Conservation (phyloP, 2,888 invertebrate genomes). For the Xanthia icteritia region DNA sequence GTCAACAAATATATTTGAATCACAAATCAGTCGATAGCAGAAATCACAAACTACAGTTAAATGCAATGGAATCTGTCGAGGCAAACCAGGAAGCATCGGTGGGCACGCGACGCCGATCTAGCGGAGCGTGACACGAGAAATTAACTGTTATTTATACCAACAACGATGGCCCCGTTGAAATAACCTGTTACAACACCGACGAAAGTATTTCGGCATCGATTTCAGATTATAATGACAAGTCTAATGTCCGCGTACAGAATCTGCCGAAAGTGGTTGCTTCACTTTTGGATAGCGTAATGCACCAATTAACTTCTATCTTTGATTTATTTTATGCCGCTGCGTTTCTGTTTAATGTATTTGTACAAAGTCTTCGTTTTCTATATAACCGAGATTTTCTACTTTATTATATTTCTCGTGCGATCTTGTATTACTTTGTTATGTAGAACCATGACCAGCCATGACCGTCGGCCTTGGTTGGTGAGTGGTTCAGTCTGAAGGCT, state of each 20-base stretch:
- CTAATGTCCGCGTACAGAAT: constrained; percentile 62
- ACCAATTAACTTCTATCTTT: constrained; percentile 27
- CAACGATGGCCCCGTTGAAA: constrained; percentile 78
- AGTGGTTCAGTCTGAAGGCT: constrained; percentile 82
- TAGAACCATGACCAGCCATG: constrained; percentile 86
- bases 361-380: constrained; percentile 28
- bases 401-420: constrained; percentile 64
- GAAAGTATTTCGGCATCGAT: constrained; percentile 81
- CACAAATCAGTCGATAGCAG: constrained; percentile 57
- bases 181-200: constrained; percentile 83
- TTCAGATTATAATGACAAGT: constrained; percentile 65
- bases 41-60: constrained; percentile 64
- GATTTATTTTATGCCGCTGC: constrained; percentile 44
- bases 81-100: constrained; percentile 83
- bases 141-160: constrained; percentile 88
- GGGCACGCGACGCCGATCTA: constrained; percentile 86
- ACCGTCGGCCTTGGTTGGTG: constrained; percentile 86
- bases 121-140: constrained; percentile 89
- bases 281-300: constrained; percentile 49
- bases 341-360: constrained; percentile 38
- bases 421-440: constrained; percentile 71
- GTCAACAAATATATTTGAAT: constrained; percentile 12
- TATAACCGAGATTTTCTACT: constrained; percentile 41
- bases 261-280: constrained; percentile 57
- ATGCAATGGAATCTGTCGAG: constrained; percentile 75